phyloP scores from a whole-genome alignment of 2,888 invertebrate species.

The Aphodius sticticus region DNA sequence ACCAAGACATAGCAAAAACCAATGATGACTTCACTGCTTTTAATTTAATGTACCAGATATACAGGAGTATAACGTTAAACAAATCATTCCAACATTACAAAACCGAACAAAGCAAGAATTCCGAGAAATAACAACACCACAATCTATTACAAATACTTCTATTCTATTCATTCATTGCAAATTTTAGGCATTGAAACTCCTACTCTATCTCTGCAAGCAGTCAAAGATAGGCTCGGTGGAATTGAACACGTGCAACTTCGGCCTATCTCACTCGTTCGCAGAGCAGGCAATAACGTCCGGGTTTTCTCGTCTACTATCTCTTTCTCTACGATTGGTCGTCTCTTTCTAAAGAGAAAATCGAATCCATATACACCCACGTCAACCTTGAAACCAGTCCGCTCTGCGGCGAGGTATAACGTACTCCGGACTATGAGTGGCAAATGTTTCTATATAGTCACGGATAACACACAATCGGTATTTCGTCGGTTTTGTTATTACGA shows the following conservation, averaged over 20 bases:
- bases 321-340: background rate
- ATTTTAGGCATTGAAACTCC: no score
- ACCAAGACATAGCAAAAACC: no score
- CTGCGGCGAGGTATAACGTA: background rate
- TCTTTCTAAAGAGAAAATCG: background rate
- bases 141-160: no score
- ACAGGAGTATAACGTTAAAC: no score
- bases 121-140: no score
- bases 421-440: background rate
- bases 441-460: background rate
- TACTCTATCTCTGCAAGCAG: no score
- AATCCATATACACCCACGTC: slow-evolving; percentile 4
- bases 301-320: background rate
- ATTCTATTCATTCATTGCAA: no score
- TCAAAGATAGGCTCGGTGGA: background rate
- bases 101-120: no score
- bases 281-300: background rate
- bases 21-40: no score
- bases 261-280: background rate
- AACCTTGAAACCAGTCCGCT: background rate
- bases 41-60: no score
- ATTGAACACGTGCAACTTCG: background rate
- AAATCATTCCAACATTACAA: no score
- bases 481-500: no score
- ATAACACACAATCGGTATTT: background rate